phyloP scores from a whole-genome alignment of 1,140 invertebrate species.

The Zaprionus camerounensis region DNA sequence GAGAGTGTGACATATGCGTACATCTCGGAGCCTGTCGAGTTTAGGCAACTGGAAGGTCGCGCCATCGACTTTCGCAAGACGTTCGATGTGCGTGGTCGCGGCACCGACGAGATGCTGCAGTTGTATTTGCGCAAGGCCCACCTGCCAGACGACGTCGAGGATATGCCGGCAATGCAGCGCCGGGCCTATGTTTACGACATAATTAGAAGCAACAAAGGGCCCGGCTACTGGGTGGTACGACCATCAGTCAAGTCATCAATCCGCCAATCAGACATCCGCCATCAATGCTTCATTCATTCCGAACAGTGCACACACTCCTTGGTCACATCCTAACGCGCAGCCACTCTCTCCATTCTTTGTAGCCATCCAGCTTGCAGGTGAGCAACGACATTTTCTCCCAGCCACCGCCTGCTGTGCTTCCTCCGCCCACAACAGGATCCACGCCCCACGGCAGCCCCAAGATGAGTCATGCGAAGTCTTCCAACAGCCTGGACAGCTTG shows the following conservation, averaged over 20 bases:
- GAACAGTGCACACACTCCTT: not conserved
- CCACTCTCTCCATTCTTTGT: constrained; percentile 36
- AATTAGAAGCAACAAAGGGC: constrained; percentile 74
- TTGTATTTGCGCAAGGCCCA: constrained; percentile 74
- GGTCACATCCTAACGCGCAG: constrained; percentile 14
- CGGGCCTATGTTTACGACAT: constrained; percentile 79
- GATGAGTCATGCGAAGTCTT: constrained; percentile 63
- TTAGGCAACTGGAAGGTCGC: constrained; percentile 66
- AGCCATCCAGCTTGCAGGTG: constrained; percentile 75
- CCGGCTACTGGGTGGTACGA: constrained; percentile 79
- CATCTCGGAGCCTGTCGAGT: constrained; percentile 77
- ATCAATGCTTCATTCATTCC: not conserved
- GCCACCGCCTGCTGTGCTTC: constrained; percentile 64
- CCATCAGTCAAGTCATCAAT: constrained; percentile 9
- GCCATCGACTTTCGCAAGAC: constrained; percentile 76
- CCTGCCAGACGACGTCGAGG: constrained; percentile 64
- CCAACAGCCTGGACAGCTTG: constrained; percentile 64
- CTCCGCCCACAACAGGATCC: constrained; percentile 43
- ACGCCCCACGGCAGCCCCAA: constrained; percentile 40
- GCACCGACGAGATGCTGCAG: constrained; percentile 73
- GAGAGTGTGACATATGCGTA: constrained; percentile 59
- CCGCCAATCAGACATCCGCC: constrained; percentile 5
- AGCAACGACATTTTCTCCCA: constrained; percentile 63
- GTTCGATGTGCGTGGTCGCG: constrained; percentile 74
- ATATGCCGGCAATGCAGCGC: constrained; percentile 64